phyloP scores from a whole-genome alignment of 2,113 vertebrate species.

The Alouatta palliata region DNA sequence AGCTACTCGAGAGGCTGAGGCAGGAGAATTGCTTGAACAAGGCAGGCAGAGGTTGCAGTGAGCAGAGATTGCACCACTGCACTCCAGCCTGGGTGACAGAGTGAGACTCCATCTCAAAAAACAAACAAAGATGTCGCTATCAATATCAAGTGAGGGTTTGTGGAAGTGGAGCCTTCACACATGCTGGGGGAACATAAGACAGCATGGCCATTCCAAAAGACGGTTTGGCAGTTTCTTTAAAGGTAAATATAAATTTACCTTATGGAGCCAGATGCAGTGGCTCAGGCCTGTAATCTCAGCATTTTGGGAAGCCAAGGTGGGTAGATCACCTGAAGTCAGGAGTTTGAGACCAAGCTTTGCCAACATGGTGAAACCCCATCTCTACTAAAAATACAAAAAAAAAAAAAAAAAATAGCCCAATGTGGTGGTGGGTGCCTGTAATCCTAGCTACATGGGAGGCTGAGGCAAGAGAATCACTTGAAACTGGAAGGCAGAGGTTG shows the following conservation, averaged over 20 bases:
- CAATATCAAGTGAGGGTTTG: background rate
- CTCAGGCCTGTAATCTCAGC: background rate
- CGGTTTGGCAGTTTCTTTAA: background rate
- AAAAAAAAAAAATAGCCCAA: background rate
- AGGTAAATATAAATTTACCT: background rate
- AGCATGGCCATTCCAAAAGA: background rate
- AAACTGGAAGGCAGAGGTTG: no score
- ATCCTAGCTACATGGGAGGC: no score
- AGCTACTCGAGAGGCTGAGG: background rate
- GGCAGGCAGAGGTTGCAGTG: background rate
- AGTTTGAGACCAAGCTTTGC: background rate
- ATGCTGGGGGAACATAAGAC: background rate
- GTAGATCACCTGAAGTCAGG: background rate
- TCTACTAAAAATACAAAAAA: background rate
- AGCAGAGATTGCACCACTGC: no score
- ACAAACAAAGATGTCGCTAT: background rate
- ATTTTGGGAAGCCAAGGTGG: background rate
- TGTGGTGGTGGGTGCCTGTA: no score
- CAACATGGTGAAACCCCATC: background rate
- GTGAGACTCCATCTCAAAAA: background rate
- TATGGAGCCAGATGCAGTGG: no score
- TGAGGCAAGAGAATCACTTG: no score
- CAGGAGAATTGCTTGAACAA: background rate
- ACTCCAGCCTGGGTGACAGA: background rate
- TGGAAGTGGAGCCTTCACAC: no score